Evolutionary conservation across 2,113 vertebrate species (phyloP).

Genomic region (Tauraco erythrolophus): DNA sequence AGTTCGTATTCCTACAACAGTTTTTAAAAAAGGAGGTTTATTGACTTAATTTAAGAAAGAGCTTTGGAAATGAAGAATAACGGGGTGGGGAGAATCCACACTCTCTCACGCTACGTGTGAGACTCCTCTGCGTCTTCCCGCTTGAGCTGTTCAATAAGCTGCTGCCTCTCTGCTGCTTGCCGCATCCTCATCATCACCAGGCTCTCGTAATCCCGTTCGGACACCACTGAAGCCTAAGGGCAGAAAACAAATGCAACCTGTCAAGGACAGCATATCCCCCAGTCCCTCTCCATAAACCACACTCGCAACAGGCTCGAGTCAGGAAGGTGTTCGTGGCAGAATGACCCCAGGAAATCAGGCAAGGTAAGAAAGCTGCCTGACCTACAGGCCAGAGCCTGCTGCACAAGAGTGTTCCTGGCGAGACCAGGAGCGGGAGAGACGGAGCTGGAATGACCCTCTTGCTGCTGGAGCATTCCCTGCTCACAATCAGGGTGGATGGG

Average conservation of each 20-base stretch:
- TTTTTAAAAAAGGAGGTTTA: conserved; percentile 60
- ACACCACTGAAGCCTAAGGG: conserved; percentile 80
- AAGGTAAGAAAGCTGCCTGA: neutral
- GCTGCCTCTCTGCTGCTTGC: conserved; percentile 93
- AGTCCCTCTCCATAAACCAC: neutral
- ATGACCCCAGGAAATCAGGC: fast-evolving
- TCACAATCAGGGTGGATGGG: neutral
- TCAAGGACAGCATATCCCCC: neutral
- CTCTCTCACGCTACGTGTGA: conserved; percentile 56
- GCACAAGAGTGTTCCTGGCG: fast-evolving
- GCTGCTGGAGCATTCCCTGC: neutral
- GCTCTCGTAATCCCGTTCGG: conserved; percentile 92
- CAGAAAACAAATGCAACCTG: neutral
- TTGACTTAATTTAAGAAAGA: conserved; percentile 59
- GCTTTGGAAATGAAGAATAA: neutral
- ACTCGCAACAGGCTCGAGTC: fast-evolving
- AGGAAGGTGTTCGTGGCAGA: fast-evolving
- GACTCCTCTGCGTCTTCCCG: conserved; percentile 84
- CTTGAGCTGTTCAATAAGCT: conserved; percentile 88
- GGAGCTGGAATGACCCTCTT: neutral
- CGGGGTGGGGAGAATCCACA: neutral
- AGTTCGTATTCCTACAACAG: neutral
- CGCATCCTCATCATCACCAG: conserved; percentile 97
- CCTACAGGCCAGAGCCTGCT: neutral
- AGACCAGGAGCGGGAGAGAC: fast-evolving